A percentile compares a stretch with the other conserved stretches of the same genome.
Evolutionary conservation across 2,113 vertebrate genomes (phyloP).

Genomic region (Pterocles gutturalis): DNA sequence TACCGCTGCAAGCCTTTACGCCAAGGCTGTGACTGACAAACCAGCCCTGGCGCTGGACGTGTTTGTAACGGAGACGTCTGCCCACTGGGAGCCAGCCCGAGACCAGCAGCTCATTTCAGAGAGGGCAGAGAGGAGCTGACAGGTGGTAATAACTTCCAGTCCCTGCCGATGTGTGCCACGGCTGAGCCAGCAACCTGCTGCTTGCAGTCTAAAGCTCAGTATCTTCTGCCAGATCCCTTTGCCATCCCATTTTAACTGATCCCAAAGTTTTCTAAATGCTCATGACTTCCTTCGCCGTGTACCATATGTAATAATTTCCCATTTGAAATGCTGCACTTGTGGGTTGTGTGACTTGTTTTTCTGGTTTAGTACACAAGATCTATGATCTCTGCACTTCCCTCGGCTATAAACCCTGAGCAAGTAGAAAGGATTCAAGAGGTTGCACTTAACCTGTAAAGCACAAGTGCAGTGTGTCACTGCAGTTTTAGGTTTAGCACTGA

Average conservation of each 20-base stretch:
- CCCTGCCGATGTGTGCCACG: neutral
- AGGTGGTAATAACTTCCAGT: neutral
- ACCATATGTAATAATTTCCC: neutral
- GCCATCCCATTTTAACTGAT: rapidly evolving
- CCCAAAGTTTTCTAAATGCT: neutral
- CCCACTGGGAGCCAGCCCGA: neutral
- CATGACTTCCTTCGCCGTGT: neutral
- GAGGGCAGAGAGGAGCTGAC: slow-evolving; percentile 20
- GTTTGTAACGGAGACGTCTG: neutral
- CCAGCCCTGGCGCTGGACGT: neutral
- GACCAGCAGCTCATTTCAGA: neutral
- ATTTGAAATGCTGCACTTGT: neutral
- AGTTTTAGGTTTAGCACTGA: neutral
- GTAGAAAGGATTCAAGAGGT: neutral
- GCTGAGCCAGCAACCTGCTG: neutral
- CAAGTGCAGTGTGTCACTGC: neutral
- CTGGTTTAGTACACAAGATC: neutral
- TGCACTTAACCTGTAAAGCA: neutral
- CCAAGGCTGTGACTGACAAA: neutral
- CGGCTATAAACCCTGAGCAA: neutral
- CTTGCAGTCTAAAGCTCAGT: neutral
- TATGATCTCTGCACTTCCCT: neutral
- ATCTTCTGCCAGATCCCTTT: neutral
- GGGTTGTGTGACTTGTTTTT: neutral
- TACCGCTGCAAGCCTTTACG: rapidly evolving